These are phyloP conservation scores for Epinotia brunnichana DNA, from an alignment of 2,888 invertebrate species.

Conservation along the genomic window DNA sequence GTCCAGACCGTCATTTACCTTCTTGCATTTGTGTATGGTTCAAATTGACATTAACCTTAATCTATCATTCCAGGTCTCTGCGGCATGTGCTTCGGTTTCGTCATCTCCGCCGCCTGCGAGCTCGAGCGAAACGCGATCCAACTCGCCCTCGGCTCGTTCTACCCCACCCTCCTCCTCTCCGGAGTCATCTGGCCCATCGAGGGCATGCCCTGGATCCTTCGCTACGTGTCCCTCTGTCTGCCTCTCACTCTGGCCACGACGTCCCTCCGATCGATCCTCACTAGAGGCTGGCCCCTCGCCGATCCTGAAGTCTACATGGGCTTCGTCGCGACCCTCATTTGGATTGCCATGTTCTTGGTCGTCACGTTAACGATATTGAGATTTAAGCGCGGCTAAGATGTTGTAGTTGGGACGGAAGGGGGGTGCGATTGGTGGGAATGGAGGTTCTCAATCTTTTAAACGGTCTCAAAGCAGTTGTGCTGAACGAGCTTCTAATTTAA, in stretches of 20 bases:
- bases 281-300: slow-evolving; percentile 92
- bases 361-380: slow-evolving; percentile 91
- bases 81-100: slow-evolving; percentile 98
- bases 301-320: slow-evolving; percentile 94
- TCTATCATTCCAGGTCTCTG: slow-evolving; percentile 85
- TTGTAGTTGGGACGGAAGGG: neutral
- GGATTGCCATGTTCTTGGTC: slow-evolving; percentile 92
- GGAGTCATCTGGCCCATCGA: slow-evolving; percentile 99
- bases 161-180: slow-evolving; percentile 95
- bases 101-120: slow-evolving; percentile 96
- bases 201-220: slow-evolving; percentile 94
- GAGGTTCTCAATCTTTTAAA: neutral
- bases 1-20: too few relatives aligned
- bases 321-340: slow-evolving; percentile 91
- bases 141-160: slow-evolving; percentile 95
- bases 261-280: slow-evolving; percentile 92
- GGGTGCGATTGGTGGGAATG: neutral
- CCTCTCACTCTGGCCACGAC: slow-evolving; percentile 97
- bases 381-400: slow-evolving; percentile 89
- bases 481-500: neutral
- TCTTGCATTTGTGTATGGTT: neutral
- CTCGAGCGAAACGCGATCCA: slow-evolving; percentile 97
- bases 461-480: neutral
- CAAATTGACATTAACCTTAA: neutral
- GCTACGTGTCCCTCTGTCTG: slow-evolving; percentile 91